Percentiles rank a stretch among this genome's conserved stretches.
These are phyloP conservation scores for Capricornis sumatraensis DNA, from an alignment of 2,113 vertebrate genomes.

Conservation along the genomic window DNA sequence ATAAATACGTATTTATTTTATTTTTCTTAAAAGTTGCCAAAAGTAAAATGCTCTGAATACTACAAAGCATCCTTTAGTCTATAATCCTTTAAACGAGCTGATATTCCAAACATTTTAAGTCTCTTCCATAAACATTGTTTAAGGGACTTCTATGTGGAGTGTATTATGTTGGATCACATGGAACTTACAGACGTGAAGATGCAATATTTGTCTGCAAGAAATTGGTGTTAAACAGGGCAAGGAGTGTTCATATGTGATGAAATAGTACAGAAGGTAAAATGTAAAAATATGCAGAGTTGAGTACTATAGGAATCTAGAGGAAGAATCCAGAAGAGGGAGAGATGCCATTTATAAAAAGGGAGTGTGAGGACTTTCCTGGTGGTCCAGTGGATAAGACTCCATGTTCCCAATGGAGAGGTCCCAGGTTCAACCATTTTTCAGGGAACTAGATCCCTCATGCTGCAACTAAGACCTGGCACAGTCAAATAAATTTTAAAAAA, in stretches of 20 bases:
- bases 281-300: not conserved
- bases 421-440: not conserved
- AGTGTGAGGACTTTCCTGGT: not conserved
- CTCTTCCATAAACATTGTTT: not conserved
- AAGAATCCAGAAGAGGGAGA: not conserved
- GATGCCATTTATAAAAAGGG: not conserved
- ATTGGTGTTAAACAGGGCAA: not conserved
- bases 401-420: not conserved
- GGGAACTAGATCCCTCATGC: not conserved
- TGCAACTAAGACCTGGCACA: not conserved
- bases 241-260: not conserved
- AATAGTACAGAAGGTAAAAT: not conserved
- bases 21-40: conserved; percentile 55
- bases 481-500: not conserved
- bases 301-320: not conserved
- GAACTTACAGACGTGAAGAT: not conserved
- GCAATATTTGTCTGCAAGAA: not conserved
- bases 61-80: not conserved
- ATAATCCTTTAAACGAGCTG: not conserved
- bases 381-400: not conserved
- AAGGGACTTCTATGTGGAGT: not conserved
- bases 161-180: not conserved
- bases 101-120: not conserved
- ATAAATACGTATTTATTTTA: conserved; percentile 27
- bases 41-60: conserved; percentile 14